phyloP scores from a whole-genome alignment of 2,113 vertebrate genomes.

The Vanacampus margaritifer region DNA sequence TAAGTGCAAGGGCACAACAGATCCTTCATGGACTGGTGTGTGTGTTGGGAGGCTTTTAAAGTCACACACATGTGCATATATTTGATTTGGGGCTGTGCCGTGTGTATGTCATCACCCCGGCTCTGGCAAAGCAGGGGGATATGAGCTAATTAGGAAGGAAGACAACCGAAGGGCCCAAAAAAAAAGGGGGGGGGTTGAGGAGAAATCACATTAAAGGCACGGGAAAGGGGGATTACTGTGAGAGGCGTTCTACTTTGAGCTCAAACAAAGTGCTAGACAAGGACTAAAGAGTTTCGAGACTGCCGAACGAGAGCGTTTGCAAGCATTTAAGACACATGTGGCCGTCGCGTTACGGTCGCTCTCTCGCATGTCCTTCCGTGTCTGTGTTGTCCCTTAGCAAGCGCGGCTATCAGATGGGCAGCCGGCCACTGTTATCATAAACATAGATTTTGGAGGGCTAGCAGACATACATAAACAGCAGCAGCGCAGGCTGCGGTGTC shows the following conservation, averaged over 20 bases:
- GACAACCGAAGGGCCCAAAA: constrained; percentile 55
- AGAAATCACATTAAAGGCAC: constrained; percentile 61
- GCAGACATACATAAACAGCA: constrained; percentile 68
- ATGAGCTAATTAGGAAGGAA: constrained; percentile 64
- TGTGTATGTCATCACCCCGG: constrained; percentile 50
- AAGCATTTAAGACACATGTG: constrained; percentile 33
- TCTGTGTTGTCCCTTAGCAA: constrained; percentile 47
- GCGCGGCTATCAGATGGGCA: constrained; percentile 67
- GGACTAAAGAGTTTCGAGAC: constrained; percentile 11
- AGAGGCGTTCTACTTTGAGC: constrained; percentile 43
- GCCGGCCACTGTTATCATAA: constrained; percentile 70
- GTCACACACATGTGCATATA: constrained; percentile 17
- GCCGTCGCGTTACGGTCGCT: not conserved
- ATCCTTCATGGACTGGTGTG: not conserved
- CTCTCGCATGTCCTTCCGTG: constrained; percentile 24
- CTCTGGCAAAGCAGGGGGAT: constrained; percentile 63
- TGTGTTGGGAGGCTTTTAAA: constrained; percentile 15
- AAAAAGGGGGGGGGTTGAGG: constrained; percentile 15
- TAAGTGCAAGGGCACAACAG: constrained; percentile 4
- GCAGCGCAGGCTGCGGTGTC: constrained; percentile 63
- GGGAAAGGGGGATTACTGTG: constrained; percentile 53
- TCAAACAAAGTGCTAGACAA: constrained; percentile 24
- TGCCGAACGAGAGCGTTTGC: constrained; percentile 11
- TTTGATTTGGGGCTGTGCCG: constrained; percentile 58
- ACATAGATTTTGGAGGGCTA: constrained; percentile 60